A percentile compares a stretch with the other conserved stretches of the same genome.
These are phyloP conservation scores for Pluvianellus socialis DNA, from an alignment of 2,113 vertebrate species.

Conservation along the genomic window DNA sequence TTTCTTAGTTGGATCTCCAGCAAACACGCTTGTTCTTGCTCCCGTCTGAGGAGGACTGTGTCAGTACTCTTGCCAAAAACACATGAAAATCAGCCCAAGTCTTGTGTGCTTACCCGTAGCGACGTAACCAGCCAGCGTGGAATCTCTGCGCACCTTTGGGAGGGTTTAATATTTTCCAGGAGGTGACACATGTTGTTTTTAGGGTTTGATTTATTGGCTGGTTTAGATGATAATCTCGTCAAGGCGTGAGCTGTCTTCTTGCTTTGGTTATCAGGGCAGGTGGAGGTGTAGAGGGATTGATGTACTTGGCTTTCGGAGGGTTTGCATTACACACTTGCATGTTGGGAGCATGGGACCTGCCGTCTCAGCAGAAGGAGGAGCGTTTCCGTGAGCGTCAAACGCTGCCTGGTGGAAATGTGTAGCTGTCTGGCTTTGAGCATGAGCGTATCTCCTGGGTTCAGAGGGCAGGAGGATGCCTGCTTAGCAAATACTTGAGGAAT, in stretches of 20 bases:
- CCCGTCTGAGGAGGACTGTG: neutral
- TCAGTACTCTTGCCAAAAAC: constrained; percentile 44
- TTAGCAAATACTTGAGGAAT: neutral
- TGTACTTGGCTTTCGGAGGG: neutral
- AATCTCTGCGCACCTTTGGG: neutral
- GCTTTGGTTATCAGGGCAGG: neutral
- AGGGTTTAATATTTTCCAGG: neutral
- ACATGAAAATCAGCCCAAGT: neutral
- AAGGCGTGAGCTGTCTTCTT: neutral
- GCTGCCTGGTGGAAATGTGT: neutral
- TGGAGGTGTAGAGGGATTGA: neutral
- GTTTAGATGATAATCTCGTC: neutral
- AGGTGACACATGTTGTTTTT: neutral
- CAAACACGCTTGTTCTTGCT: constrained; percentile 34
- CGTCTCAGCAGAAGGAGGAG: neutral
- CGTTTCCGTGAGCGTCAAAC: neutral
- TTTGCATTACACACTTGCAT: rapidly evolving
- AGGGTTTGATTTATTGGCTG: constrained; percentile 11
- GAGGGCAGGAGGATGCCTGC: neutral
- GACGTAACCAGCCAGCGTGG: rapidly evolving
- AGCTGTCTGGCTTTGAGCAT: neutral
- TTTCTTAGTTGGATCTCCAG: neutral
- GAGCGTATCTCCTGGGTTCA: neutral
- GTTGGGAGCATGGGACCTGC: neutral
- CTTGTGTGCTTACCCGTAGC: neutral